phyloP scores from a whole-genome alignment of 2,888 invertebrate genomes.

The Cheilosia pagana region DNA sequence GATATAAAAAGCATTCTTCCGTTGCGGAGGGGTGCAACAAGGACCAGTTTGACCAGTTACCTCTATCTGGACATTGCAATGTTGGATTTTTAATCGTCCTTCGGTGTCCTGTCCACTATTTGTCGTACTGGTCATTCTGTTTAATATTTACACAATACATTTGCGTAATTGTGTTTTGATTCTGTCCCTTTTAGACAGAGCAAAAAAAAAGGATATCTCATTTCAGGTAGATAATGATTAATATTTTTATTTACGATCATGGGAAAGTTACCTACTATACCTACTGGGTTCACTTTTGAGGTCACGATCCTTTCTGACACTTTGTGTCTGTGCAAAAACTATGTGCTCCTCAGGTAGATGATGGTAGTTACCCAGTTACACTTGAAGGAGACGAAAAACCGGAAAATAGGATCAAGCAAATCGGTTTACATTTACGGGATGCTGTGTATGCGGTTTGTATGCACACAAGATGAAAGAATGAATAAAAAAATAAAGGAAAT shows the following conservation, averaged over 20 bases:
- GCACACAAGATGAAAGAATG: slow-evolving; percentile 36
- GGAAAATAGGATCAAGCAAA: slow-evolving; percentile 69
- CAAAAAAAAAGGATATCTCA: slow-evolving; percentile 62
- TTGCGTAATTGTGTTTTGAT: slow-evolving; percentile 81
- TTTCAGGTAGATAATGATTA: slow-evolving; percentile 66
- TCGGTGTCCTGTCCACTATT: slow-evolving; percentile 64
- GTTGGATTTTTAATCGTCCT: slow-evolving; percentile 60
- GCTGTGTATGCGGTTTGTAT: slow-evolving; percentile 67
- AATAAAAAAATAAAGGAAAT: slow-evolving; percentile 39
- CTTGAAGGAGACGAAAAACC: slow-evolving; percentile 36
- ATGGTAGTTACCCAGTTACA: slow-evolving; percentile 29
- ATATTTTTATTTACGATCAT: slow-evolving; percentile 41
- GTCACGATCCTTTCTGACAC: slow-evolving; percentile 70
- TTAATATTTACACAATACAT: slow-evolving; percentile 81
- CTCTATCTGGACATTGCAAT: slow-evolving; percentile 40
- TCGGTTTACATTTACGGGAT: slow-evolving; percentile 72
- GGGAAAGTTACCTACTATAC: slow-evolving; percentile 65
- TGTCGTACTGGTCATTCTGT: slow-evolving; percentile 75
- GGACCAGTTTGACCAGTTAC: slow-evolving; percentile 64
- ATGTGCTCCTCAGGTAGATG: slow-evolving; percentile 61
- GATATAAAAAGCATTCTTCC: slow-evolving; percentile 23
- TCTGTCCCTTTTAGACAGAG: slow-evolving; percentile 54
- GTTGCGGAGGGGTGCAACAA: background rate
- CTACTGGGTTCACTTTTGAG: slow-evolving; percentile 47
- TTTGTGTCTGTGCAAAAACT: slow-evolving; percentile 52